phyloP scores from a whole-genome alignment of 2,797 vertebrate genomes.

The Tinamus major region DNA sequence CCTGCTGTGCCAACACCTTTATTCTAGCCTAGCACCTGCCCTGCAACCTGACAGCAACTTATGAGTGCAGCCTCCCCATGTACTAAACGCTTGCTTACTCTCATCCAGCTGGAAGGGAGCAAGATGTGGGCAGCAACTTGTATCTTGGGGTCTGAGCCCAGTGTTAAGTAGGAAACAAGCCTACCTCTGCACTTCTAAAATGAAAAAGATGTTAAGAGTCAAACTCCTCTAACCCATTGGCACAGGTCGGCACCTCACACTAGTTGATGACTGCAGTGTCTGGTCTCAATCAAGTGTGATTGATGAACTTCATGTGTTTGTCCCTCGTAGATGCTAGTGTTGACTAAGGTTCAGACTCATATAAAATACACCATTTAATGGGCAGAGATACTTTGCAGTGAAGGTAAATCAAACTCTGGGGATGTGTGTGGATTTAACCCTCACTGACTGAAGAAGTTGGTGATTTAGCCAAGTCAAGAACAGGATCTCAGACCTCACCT shows the following conservation, averaged over 20 bases:
- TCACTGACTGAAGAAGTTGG: neutral
- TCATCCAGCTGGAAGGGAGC: neutral
- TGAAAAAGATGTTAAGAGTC: neutral
- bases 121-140: neutral
- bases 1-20: neutral
- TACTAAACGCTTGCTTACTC: neutral
- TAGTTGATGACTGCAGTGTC: neutral
- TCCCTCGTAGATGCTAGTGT: neutral
- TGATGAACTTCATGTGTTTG: neutral
- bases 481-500: neutral
- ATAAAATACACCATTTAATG: neutral
- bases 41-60: neutral
- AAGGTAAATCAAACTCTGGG: neutral
- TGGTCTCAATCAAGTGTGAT: neutral
- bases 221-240: neutral
- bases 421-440: neutral
- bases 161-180: neutral
- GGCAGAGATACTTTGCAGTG: neutral
- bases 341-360: neutral
- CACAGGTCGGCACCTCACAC: neutral
- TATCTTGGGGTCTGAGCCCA: neutral
- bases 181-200: neutral
- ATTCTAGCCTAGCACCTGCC: neutral
- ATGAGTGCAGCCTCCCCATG: neutral
- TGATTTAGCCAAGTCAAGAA: conserved; percentile 54